phyloP scores from a whole-genome alignment of 2,797 vertebrate species.

The Coracias cyanogaster region DNA sequence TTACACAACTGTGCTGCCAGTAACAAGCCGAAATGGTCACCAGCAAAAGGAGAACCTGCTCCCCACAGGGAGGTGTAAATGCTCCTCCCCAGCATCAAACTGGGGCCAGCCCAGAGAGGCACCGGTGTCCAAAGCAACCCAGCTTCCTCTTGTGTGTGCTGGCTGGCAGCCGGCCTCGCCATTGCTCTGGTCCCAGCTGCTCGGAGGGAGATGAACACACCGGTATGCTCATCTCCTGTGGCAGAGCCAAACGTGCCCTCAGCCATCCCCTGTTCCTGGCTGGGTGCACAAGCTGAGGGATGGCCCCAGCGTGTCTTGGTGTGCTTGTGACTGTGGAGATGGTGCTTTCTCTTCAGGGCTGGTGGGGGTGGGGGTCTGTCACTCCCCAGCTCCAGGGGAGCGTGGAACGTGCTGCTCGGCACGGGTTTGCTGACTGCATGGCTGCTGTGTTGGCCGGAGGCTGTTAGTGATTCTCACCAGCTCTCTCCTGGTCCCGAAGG shows the following conservation, averaged over 20 bases:
- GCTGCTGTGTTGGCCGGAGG: accelerated
- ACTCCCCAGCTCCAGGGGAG: background rate
- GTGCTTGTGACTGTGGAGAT: background rate
- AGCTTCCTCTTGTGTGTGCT: background rate
- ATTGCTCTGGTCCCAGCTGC: accelerated
- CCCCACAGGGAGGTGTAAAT: background rate
- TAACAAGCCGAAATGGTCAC: accelerated
- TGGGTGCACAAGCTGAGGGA: accelerated
- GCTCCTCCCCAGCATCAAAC: accelerated
- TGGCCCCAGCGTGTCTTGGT: accelerated
- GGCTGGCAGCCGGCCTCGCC: background rate
- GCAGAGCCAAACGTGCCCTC: background rate
- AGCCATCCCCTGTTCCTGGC: background rate
- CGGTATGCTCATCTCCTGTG: accelerated
- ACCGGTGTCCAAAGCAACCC: background rate
- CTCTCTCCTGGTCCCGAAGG: background rate
- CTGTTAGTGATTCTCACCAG: background rate
- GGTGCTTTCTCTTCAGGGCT: background rate
- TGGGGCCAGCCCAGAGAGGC: accelerated
- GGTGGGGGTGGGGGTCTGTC: background rate
- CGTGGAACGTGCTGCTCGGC: background rate
- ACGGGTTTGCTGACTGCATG: background rate
- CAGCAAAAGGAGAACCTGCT: background rate
- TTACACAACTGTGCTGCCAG: background rate
- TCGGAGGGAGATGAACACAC: accelerated